Base-by-base conservation (phyloP, 2,888 invertebrate species). In the Oasisia sp. region DNA sequence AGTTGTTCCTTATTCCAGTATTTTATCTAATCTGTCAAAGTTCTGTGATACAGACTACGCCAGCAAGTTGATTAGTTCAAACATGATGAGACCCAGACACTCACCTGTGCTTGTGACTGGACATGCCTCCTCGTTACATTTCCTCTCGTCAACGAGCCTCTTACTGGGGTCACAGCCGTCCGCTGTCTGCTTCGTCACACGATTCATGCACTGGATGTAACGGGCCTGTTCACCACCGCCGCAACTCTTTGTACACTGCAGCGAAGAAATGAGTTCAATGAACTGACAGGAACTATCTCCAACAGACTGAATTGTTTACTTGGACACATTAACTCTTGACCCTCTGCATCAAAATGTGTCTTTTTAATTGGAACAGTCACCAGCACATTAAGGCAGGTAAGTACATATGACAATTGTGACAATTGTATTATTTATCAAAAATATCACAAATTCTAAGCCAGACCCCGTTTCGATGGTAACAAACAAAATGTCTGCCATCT, bases 171-270 rank as follows among this genome's bases (percentile, higher is more conserved):
- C 94, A 94, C 96, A 96, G 19, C 95, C 96, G 0, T 93, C 93
- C 7, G 95, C 94, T 19, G 95, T 93, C 92, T 95, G 94, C 92
- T 96, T 95, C 8, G 96, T 95, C 14, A 95, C 94, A 91, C 95
- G 92, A 93, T 95, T 95, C 12, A 96, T 95, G 94, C 97, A 97
- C 94, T 96, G 95, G n/a, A 96, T 96, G 91, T 96, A 94, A 4
- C 97, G 95, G 5, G 95, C 94, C 93, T 96, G 96, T 32, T 95
- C 95, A 1, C 96, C 96, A 8, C 95, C 95, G 0, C 96, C 96
- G 94, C 97, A 97, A 0, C 96, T 95, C 92, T 95, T 95, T 27
- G 96, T 95, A 94, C 97, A 97, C 96, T 96, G 94, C 32, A 94
- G 94, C 91, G 90, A 91, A 91, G 11, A 74, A 74, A 74, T 19